Conservation (phyloP, 1,140 invertebrate genomes). For the Heliconius nattereri region DNA sequence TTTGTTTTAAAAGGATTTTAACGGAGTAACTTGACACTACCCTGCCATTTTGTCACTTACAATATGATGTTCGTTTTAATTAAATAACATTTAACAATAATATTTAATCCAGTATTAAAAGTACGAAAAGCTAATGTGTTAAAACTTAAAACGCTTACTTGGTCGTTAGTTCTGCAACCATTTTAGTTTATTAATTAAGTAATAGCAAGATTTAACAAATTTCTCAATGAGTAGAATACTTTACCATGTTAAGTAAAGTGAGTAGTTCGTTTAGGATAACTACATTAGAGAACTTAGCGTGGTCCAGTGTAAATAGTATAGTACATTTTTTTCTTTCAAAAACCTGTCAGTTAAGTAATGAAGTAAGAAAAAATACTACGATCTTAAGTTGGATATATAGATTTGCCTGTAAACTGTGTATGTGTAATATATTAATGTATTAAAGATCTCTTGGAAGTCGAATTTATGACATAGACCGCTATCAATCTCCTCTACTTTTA, state of each 20-base stretch:
- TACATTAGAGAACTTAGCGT: background rate
- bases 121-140: background rate
- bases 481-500: too few relatives aligned
- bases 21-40: background rate
- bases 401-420: too few relatives aligned
- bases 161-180: background rate
- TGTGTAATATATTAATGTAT: too few relatives aligned
- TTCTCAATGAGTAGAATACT: background rate
- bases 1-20: too few relatives aligned
- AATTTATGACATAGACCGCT: too few relatives aligned
- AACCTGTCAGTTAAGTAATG: background rate
- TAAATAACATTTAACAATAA: background rate
- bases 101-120: background rate
- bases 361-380: background rate
- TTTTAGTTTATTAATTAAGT: background rate
- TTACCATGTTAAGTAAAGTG: background rate
- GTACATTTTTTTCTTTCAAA: background rate
- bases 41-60: too few relatives aligned
- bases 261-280: background rate
- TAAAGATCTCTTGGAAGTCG: too few relatives aligned
- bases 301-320: background rate
- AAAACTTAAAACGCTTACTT: background rate
- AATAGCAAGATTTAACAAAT: background rate
- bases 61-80: too few relatives aligned
- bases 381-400: too few relatives aligned